A percentile compares a stretch with the other conserved stretches of the same genome.
These are phyloP conservation scores for Melieria crassipennis DNA, from an alignment of 2,888 invertebrate genomes.

Conservation along the genomic window DNA sequence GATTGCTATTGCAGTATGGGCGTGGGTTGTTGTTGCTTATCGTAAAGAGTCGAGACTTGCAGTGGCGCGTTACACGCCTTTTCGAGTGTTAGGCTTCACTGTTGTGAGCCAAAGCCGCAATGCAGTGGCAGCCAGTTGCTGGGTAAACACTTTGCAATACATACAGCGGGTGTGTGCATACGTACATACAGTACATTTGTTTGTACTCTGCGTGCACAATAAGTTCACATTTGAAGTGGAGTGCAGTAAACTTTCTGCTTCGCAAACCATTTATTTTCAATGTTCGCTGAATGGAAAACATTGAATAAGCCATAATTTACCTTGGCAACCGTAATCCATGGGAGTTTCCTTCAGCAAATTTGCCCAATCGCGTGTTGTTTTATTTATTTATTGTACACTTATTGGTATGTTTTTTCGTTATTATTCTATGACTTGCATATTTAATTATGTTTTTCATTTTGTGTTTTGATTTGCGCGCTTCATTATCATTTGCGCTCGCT, in stretches of 20 bases:
- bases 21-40: too few relatives aligned
- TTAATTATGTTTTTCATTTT: background rate
- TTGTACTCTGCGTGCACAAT: too few relatives aligned
- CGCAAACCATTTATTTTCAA: background rate
- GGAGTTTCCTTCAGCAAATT: constrained; percentile 11
- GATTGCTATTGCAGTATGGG: too few relatives aligned
- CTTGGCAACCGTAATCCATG: constrained; percentile 7
- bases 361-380: background rate
- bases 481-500: too few relatives aligned
- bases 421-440: constrained; percentile 16
- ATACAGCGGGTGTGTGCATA: background rate
- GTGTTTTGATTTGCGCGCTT: background rate
- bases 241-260: too few relatives aligned
- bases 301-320: background rate
- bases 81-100: too few relatives aligned
- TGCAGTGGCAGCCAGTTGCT: background rate
- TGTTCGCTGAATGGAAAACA: background rate
- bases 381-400: constrained; percentile 10
- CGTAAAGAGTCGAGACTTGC: too few relatives aligned
- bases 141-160: background rate
- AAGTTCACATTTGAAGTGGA: too few relatives aligned
- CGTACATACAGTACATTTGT: background rate
- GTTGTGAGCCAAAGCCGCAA: too few relatives aligned
- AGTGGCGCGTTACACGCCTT: too few relatives aligned
- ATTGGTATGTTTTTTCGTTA: background rate